These are phyloP conservation scores for Amphipoea lucens DNA, from an alignment of 2,888 invertebrate genomes.

Conservation along the genomic window DNA sequence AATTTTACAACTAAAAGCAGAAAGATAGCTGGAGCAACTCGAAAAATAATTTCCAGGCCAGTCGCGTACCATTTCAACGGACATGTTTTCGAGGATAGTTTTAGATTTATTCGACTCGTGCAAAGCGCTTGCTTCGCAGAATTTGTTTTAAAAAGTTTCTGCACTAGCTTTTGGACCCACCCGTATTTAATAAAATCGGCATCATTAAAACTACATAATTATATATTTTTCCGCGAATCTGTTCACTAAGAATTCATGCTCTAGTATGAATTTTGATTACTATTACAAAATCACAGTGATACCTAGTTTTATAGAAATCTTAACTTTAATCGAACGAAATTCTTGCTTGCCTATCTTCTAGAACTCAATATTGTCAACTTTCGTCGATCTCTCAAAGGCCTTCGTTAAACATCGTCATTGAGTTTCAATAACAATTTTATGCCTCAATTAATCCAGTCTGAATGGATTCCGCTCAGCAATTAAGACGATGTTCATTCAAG, in stretches of 20 bases:
- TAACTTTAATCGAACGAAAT: not conserved
- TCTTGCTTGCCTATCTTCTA: not conserved
- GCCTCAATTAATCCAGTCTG: slow-evolving; percentile 4
- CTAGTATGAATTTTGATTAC: not conserved
- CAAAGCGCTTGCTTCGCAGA: slow-evolving; percentile 17
- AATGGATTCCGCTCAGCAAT: slow-evolving; percentile 11
- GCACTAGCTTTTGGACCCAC: not conserved
- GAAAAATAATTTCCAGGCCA: slow-evolving; percentile 19
- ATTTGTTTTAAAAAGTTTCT: slow-evolving; percentile 21
- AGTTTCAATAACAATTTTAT: slow-evolving; percentile 10
- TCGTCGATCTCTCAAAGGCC: not conserved
- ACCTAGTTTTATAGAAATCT: not conserved
- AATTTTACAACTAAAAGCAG: not conserved
- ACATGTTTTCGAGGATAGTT: slow-evolving; percentile 38
- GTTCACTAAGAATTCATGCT: not conserved
- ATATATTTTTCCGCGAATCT: not conserved
- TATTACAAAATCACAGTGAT: not conserved
- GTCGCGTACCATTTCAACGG: slow-evolving; percentile 20
- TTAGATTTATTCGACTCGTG: slow-evolving; percentile 29
- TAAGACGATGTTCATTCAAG: slow-evolving; percentile 8
- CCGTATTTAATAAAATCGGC: slow-evolving; percentile 3
- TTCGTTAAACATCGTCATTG: slow-evolving; percentile 9
- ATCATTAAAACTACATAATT: slow-evolving; percentile 14
- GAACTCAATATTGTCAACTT: not conserved
- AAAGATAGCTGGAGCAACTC: not conserved